phyloP scores from a whole-genome alignment of 2,797 vertebrate genomes.

The Sebastes jordani region DNA sequence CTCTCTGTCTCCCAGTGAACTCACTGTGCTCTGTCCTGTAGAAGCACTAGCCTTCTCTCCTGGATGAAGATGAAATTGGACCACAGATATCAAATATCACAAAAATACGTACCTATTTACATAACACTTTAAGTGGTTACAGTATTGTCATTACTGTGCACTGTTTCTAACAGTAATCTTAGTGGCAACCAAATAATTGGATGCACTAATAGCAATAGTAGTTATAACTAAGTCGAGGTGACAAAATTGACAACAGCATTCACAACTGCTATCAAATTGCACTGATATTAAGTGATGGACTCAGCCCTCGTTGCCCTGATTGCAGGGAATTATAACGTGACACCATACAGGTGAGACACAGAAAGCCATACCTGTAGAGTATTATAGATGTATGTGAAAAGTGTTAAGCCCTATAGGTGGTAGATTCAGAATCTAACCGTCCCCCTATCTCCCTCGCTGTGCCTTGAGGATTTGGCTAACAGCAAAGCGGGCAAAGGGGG shows the following conservation, averaged over 20 bases:
- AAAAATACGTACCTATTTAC: slow-evolving; percentile 70
- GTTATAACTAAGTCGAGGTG: slow-evolving; percentile 63
- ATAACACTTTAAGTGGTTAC: slow-evolving; percentile 78
- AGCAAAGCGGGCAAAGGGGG: slow-evolving; percentile 75
- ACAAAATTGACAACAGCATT: slow-evolving; percentile 67
- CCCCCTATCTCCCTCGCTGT: slow-evolving; percentile 75
- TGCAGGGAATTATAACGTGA: slow-evolving; percentile 64
- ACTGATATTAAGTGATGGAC: slow-evolving; percentile 60
- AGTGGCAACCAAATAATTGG: slow-evolving; percentile 67
- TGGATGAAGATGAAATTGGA: slow-evolving; percentile 53
- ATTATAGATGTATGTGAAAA: slow-evolving; percentile 51
- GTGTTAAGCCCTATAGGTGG: slow-evolving; percentile 74
- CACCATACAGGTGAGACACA: slow-evolving; percentile 68
- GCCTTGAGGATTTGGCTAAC: slow-evolving; percentile 60
- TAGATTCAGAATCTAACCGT: slow-evolving; percentile 70
- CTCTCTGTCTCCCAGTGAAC: background rate
- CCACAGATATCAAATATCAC: slow-evolving; percentile 51
- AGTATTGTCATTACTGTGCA: slow-evolving; percentile 73
- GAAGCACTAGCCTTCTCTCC: slow-evolving; percentile 59
- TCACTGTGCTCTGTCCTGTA: slow-evolving; percentile 53
- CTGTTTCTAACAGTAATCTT: slow-evolving; percentile 71
- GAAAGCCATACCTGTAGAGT: slow-evolving; percentile 66
- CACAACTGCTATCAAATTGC: slow-evolving; percentile 61
- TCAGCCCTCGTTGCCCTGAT: slow-evolving; percentile 75
- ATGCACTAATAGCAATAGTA: slow-evolving; percentile 59